Conservation (phyloP, 2,797 vertebrate genomes). For the Halcyon leucocephala region DNA sequence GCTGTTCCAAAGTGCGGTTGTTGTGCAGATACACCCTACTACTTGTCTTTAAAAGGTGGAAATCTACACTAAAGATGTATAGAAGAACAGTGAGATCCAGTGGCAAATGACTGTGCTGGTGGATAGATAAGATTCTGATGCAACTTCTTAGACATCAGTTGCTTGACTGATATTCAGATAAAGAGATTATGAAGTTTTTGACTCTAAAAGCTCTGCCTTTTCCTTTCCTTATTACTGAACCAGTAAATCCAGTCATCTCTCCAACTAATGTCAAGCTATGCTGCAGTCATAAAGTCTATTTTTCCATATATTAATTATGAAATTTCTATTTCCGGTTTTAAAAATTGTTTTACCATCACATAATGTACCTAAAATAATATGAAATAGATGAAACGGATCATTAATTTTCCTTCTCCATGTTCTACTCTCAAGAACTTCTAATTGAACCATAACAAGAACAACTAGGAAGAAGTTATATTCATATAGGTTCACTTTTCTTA, state of each 20-base stretch:
- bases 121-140: background rate
- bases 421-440: background rate
- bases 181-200: accelerated
- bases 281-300: background rate
- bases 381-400: background rate
- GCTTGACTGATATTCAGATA: background rate
- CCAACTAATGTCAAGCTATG: background rate
- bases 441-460: background rate
- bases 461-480: background rate
- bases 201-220: background rate
- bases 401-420: background rate
- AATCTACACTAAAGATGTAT: background rate
- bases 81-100: background rate
- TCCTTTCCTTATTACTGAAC: background rate
- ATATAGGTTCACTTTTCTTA: background rate
- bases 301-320: background rate
- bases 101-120: background rate
- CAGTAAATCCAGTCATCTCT: background rate
- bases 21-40: background rate
- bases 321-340: background rate
- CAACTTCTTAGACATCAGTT: background rate
- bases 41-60: background rate
- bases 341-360: background rate
- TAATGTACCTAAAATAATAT: background rate
- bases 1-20: background rate